Percentiles rank a stretch among this genome's conserved stretches.
Conservation (phyloP, 2,797 vertebrate species). For the Jordanella pulchra region DNA sequence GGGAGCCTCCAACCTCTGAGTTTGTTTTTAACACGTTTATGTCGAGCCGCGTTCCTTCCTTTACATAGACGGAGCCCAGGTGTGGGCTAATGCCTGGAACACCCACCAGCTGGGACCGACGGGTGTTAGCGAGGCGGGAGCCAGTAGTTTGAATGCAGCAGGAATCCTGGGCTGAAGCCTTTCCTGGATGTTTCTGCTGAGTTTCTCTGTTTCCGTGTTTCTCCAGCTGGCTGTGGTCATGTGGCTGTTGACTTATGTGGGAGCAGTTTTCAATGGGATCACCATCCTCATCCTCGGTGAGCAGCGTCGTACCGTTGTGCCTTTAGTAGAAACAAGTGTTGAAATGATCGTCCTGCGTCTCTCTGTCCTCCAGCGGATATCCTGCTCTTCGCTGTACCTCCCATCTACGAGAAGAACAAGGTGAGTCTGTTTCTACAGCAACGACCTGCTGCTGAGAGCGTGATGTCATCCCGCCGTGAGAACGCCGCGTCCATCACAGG, state of each 20-base stretch:
- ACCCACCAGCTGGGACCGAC: no score
- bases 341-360: background rate
- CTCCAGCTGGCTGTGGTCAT: slow-evolving; percentile 89
- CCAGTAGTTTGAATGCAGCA: no score
- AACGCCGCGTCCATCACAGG: no score
- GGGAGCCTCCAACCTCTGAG: no score
- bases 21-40: no score
- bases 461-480: slow-evolving; percentile 6
- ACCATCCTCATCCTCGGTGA: slow-evolving; percentile 93
- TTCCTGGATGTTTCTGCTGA: background rate
- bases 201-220: background rate
- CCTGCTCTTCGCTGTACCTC: slow-evolving; percentile 86
- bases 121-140: no score
- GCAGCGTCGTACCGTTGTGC: background rate
- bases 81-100: no score
- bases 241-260: slow-evolving; percentile 94
- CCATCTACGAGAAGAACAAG: slow-evolving; percentile 93
- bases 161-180: no score
- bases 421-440: slow-evolving; percentile 63
- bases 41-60: no score
- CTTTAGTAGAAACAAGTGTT: no score
- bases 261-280: slow-evolving; percentile 92
- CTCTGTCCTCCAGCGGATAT: slow-evolving; percentile 79
- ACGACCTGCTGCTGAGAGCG: slow-evolving; percentile 5
- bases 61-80: no score